These are phyloP conservation scores for Orius laevigatus DNA, from an alignment of 1,140 invertebrate species.

Conservation along the genomic window DNA sequence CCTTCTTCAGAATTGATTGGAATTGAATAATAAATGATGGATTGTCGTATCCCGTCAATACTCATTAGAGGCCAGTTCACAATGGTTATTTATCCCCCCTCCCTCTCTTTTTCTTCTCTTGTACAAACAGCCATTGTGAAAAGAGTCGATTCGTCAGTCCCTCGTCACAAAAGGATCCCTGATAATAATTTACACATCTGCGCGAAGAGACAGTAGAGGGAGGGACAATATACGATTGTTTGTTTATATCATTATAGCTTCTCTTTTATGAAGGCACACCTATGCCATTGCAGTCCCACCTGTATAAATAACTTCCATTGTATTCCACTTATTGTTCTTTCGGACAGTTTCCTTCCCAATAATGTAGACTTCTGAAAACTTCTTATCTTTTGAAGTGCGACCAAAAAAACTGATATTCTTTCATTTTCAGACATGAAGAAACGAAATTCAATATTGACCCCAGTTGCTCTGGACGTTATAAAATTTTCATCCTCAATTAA, in stretches of 20 bases:
- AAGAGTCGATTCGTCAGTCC: slow-evolving; percentile 6
- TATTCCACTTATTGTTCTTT: no score
- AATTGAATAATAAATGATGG: slow-evolving; percentile 12
- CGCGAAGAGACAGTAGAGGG: slow-evolving; percentile 26
- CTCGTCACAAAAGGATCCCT: background rate
- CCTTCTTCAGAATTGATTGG: slow-evolving; percentile 5
- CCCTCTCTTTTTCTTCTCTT: background rate
- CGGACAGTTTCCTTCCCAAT: no score
- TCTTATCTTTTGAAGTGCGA: no score
- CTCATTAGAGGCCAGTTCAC: slow-evolving; percentile 9
- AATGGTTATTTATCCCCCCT: slow-evolving; percentile 11
- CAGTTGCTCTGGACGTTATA: no score
- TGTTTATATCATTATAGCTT: slow-evolving; percentile 3
- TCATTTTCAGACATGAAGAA: no score
- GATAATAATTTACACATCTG: slow-evolving; percentile 30
- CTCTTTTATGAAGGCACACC: no score
- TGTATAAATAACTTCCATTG: no score
- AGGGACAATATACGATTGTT: background rate
- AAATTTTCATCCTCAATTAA: no score
- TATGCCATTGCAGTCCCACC: no score
- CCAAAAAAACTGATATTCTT: no score
- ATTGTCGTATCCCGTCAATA: slow-evolving; percentile 11
- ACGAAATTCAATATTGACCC: no score
- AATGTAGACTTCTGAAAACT: no score
- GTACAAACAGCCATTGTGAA: background rate